Conservation (phyloP, 2,888 invertebrate genomes). For the Pristionchus japonicus region DNA sequence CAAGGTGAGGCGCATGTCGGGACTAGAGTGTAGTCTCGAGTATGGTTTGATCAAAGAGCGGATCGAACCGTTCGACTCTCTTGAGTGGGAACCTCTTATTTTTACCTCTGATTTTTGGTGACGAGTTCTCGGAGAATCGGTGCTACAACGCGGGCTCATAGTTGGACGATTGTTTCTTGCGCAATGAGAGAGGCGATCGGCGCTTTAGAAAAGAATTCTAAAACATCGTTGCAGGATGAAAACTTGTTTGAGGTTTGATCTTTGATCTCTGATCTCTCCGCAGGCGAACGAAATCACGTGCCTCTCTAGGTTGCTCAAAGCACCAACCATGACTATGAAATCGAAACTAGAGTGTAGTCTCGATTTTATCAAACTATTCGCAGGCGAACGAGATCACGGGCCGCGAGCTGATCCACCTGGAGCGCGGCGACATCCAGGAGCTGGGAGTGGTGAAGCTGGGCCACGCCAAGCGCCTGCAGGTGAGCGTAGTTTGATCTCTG, state of each 20-base stretch:
- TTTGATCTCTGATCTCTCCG: too few relatives aligned
- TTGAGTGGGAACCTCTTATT: too few relatives aligned
- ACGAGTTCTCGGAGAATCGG: neutral
- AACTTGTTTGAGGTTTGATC: too few relatives aligned
- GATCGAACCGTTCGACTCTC: too few relatives aligned
- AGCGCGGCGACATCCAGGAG: slow-evolving; percentile 84
- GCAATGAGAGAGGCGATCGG: neutral
- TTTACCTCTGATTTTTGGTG: too few relatives aligned
- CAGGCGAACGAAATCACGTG: too few relatives aligned
- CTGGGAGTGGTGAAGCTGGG: slow-evolving; percentile 94
- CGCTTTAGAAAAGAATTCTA: neutral
- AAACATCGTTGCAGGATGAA: too few relatives aligned
- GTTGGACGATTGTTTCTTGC: neutral
- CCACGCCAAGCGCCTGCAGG: slow-evolving; percentile 91
- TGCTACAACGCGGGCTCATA: neutral
- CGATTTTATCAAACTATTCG: neutral
- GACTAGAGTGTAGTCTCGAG: too few relatives aligned
- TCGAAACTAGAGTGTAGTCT: slow-evolving; percentile 78
- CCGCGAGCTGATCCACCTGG: slow-evolving; percentile 78
- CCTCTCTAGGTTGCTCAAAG: too few relatives aligned
- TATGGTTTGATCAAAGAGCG: too few relatives aligned
- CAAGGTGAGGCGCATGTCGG: too few relatives aligned
- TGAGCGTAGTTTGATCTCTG: slow-evolving; percentile 43
- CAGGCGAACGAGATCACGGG: slow-evolving; percentile 46
- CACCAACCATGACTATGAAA: too few relatives aligned